Base-by-base conservation (phyloP, 2,797 vertebrate species). In the Chrosomus eos region DNA sequence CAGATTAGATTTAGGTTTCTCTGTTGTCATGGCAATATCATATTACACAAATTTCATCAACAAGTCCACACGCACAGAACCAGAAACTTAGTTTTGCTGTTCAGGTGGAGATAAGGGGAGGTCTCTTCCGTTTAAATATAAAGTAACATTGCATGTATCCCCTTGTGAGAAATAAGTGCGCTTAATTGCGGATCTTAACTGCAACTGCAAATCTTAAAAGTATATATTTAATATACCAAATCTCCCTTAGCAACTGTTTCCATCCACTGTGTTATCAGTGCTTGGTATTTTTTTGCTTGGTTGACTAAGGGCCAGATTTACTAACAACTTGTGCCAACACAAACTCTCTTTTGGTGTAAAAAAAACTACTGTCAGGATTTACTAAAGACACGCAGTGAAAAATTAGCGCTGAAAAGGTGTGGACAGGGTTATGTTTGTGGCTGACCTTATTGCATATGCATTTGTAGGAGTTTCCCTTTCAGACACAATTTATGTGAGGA, bases 1-100 rank as follows among this genome's bases (percentile, higher is more conserved):
- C 18, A 78, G n/a, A 78, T 78, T 78, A 62, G 55, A 78, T 78
- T 66, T 67, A 18, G 58, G 77, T 67, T 67, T 67, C 40, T 48
- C 60, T 48, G 62, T 80, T 66, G 62, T 80, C 21, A 48, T 5
- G 64, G 26, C 21, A 23, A 51, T 67, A 66, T 80, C 62, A 31
- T n/a, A n/a, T 67, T 80, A 51, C 62, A 33, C 28, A 66, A 21
- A 40, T 62, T 67, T 66, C 26, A 36, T 80, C 60, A 67, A 48
- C 40, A 51, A 33, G 38, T 78, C 51, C 58, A 8, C n/a, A 62
- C 19, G 36, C 38, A 43, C 58, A 43, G 5, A 78, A 28, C 23
- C 38, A 31, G 55, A 78, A 78, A 78, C 16, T 43, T 60, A 43
- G n/a, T 40, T 77, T 78, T 21, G 33, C 55, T 28, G n/a, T 78